Evolutionary conservation across 2,888 invertebrate species (phyloP), one percentile per base, ranked within the genome.

Genomic region (Hemaris fuciformis): DNA sequence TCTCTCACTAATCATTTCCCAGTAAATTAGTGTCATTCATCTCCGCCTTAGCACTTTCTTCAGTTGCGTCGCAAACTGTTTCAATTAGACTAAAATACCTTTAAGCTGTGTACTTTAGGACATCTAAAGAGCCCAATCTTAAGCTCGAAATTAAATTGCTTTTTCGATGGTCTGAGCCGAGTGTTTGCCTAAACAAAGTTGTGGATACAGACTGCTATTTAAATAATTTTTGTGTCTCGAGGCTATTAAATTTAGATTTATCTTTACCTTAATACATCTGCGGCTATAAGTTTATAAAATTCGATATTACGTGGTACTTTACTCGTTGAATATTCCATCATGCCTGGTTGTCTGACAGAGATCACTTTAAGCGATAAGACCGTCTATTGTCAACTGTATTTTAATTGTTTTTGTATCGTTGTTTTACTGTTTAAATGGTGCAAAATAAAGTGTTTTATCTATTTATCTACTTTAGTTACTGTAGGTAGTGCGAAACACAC

Each of bases 61-160:
- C 38, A 62, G 61, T 46, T 62, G 43, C 13, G 34, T 25, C 38
- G 38, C 57, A 38, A 57, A 61, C 45, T 58, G 57, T 62, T 62
- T 62, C 57, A 62, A 62, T 62, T 57, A 46, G 61, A 38, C 57
- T 62, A 46, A 57, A 46, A 62, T 58, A 45, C 43, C 45, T 53
- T 60, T 41, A 27, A 53, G 41, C 60, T 53, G 13, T 41, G n/a
- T 53, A 48, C 20, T 25, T 60, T 41, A 38, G 31, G 38, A 6
- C 25, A n/a, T 41, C 25, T 41, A 38, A 53, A 53, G 25, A 41
- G 22, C 20, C 53, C 15, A 53, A 53, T 41, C 25, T 18, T 15
- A 3, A 46, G 18, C 38, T 59, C 38, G 46, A 59, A 34, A 38
- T 23, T 38, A 25, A 23, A 34, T 46, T 59, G 27, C 46, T 38